phyloP scores from a whole-genome alignment of 2,113 vertebrate species.

The Scomber japonicus region DNA sequence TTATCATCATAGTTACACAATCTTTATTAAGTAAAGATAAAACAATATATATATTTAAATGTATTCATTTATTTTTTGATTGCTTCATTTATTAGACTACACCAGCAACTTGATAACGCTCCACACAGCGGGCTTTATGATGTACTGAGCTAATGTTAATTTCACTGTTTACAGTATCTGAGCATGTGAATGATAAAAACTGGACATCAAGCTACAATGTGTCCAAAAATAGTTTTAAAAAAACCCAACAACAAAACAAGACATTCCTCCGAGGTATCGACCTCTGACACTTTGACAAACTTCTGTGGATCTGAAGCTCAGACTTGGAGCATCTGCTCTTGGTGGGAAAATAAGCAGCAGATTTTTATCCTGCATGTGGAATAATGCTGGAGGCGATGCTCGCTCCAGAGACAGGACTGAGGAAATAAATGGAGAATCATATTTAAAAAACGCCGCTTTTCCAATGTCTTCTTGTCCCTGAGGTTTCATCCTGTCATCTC shows the following conservation, averaged over 20 bases:
- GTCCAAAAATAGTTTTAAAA: constrained; percentile 14
- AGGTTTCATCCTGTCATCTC: constrained; percentile 28
- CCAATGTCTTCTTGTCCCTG: constrained; percentile 49
- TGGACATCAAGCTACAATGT: constrained; percentile 3
- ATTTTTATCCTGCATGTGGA: constrained; percentile 63
- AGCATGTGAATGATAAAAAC: neutral
- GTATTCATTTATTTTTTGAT: neutral
- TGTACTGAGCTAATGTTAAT: neutral
- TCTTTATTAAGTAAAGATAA: neutral
- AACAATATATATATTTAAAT: too few species aligned
- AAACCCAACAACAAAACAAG: neutral
- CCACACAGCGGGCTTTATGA: neutral
- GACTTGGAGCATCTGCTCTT: constrained; percentile 42
- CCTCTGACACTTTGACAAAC: constrained; percentile 70
- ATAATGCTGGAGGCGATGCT: constrained; percentile 71
- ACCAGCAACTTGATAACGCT: neutral
- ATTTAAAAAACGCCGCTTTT: constrained; percentile 45
- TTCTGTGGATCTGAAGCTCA: constrained; percentile 55
- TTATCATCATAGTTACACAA: neutral
- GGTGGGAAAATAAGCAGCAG: constrained; percentile 57
- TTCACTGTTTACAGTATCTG: neutral
- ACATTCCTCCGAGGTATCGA: constrained; percentile 61
- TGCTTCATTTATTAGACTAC: neutral
- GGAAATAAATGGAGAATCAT: constrained; percentile 57
- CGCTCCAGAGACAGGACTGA: constrained; percentile 54